Evolutionary conservation across 1,140 invertebrate genomes (phyloP).

Genomic region (Delia radicum): DNA sequence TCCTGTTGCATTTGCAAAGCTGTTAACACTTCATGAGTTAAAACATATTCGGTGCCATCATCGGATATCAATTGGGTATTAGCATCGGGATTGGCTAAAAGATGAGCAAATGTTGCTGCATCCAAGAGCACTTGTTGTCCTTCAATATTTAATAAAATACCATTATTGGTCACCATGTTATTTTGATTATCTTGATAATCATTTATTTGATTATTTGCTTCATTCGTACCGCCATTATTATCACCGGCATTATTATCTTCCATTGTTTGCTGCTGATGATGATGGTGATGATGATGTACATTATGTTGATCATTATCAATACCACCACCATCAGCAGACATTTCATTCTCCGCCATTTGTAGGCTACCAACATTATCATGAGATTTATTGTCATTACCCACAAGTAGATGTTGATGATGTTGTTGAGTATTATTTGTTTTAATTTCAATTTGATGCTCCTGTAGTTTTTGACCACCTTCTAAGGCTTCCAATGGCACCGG

Average conservation of each 20-base stretch:
- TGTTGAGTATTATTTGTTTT: neutral
- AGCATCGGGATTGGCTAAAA: constrained; percentile 29
- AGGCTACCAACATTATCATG: neutral
- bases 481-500: constrained; percentile 54
- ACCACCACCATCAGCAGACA: neutral
- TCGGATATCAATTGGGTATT: constrained; percentile 25
- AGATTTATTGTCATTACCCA: neutral
- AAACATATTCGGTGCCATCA: constrained; percentile 13
- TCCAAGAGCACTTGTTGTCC: constrained; percentile 41
- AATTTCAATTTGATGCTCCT: neutral
- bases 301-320: neutral
- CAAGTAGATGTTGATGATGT: neutral
- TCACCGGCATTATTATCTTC: neutral
- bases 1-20: constrained; percentile 35
- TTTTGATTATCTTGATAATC: neutral
- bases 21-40: constrained; percentile 25
- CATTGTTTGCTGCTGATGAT: constrained; percentile 3
- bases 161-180: constrained; percentile 29
- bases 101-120: constrained; percentile 36
- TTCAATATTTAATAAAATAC: constrained; percentile 54
- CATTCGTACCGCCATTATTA: neutral
- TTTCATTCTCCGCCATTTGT: neutral
- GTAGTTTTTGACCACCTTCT: constrained; percentile 40
- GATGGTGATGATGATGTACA: neutral
- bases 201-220: neutral